phyloP scores from a whole-genome alignment of 53 echinoderm and acorn worm species.

The Astropecten irregularis region DNA sequence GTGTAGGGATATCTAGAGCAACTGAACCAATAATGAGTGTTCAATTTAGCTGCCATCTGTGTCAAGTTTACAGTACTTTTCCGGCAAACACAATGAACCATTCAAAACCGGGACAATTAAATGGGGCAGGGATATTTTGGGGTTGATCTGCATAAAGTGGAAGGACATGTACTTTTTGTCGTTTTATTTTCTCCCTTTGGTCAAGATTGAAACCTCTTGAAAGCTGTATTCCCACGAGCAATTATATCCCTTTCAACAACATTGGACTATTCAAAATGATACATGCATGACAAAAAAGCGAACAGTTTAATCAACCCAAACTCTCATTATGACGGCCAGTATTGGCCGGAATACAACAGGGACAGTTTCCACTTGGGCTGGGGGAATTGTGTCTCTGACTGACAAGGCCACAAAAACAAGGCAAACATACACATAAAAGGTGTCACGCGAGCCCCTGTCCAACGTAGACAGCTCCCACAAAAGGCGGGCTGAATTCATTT shows the following conservation, averaged over 20 bases:
- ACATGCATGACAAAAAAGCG: neutral
- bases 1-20: no score
- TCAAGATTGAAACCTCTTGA: no score
- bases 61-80: constrained; percentile 7
- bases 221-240: no score
- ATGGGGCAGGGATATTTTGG: no score
- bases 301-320: constrained; percentile 14
- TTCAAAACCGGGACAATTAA: no score
- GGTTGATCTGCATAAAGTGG: no score
- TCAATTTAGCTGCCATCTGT: no score
- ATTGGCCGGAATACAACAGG: neutral
- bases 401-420: constrained; percentile 8
- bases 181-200: no score
- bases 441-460: constrained; percentile 7
- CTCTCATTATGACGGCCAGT: constrained; percentile 1
- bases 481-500: constrained; percentile 37
- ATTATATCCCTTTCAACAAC: neutral
- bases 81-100: no score
- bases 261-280: neutral
- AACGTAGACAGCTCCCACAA: constrained; percentile 30
- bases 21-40: no score
- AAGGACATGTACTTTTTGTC: no score
- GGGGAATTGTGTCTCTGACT: neutral
- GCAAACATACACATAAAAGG: constrained; percentile 25
- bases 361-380: neutral